A percentile compares a stretch with the other conserved stretches of the same genome.
Evolutionary conservation across 1,140 invertebrate genomes (phyloP).

Genomic region (Argopecten irradians): DNA sequence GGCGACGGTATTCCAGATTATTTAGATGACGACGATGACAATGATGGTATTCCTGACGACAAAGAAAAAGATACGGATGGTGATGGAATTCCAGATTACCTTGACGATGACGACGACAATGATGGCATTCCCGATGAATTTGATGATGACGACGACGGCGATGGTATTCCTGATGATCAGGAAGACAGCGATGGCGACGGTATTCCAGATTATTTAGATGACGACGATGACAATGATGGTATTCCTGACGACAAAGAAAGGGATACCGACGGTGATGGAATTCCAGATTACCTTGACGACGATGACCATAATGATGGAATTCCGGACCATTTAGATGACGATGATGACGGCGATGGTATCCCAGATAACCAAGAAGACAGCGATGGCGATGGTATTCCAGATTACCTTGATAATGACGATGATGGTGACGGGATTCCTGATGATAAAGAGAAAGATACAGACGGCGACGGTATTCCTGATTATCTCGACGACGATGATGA

Average conservation of each 20-base stretch:
- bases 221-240: slow-evolving; percentile 71
- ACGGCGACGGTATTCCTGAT: slow-evolving; percentile 68
- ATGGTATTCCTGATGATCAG: slow-evolving; percentile 61
- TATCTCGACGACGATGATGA: slow-evolving; percentile 64
- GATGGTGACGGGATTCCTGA: slow-evolving; percentile 65
- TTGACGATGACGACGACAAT: slow-evolving; percentile 58
- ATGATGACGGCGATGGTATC: slow-evolving; percentile 67
- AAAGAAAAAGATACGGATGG: slow-evolving; percentile 64
- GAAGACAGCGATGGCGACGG: slow-evolving; percentile 66
- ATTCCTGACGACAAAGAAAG: slow-evolving; percentile 60
- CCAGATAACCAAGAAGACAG: slow-evolving; percentile 60
- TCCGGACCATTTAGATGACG: slow-evolving; percentile 63
- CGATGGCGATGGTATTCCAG: slow-evolving; percentile 74
- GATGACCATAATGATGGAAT: slow-evolving; percentile 70
- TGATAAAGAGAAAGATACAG: slow-evolving; percentile 58
- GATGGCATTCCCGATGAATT: slow-evolving; percentile 64
- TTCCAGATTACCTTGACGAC: slow-evolving; percentile 68
- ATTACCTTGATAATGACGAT: slow-evolving; percentile 69
- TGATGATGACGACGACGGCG: slow-evolving; percentile 64
- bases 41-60: slow-evolving; percentile 65
- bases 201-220: slow-evolving; percentile 60
- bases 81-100: slow-evolving; percentile 69
- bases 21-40: slow-evolving; percentile 65
- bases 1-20: slow-evolving; percentile 69
- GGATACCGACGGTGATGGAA: slow-evolving; percentile 66